phyloP scores from a whole-genome alignment of 2,888 invertebrate species.

The Cistogaster globosa region DNA sequence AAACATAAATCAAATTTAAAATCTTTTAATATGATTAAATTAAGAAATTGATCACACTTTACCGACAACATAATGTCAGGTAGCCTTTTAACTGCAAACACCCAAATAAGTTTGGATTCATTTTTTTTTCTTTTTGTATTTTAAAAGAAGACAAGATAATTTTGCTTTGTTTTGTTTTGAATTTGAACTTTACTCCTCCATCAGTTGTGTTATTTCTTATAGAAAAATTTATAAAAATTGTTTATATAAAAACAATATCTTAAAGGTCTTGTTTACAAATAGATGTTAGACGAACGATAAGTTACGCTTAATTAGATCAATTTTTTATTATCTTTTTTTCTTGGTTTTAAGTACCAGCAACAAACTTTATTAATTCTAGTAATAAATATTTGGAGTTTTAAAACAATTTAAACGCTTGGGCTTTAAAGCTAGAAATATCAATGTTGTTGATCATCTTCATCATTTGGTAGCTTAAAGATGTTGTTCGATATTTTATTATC shows the following conservation, averaged over 20 bases:
- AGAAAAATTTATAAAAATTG: neutral
- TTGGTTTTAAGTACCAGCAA: neutral
- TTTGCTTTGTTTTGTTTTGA: slow-evolving; percentile 1
- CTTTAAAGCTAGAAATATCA: slow-evolving; percentile 10
- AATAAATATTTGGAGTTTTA: slow-evolving; percentile 28
- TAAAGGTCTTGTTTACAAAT: slow-evolving; percentile 27
- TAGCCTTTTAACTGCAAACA: slow-evolving; percentile 33
- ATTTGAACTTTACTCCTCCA: slow-evolving; percentile 11
- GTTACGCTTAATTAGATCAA: slow-evolving; percentile 75
- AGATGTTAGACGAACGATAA: slow-evolving; percentile 72
- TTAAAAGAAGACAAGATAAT: slow-evolving; percentile 12
- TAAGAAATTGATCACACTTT: slow-evolving; percentile 63
- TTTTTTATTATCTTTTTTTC: slow-evolving; percentile 54
- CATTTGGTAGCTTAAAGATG: slow-evolving; percentile 51
- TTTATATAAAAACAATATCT: neutral
- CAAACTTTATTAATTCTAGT: neutral
- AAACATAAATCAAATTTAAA: slow-evolving; percentile 48
- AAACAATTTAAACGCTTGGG: neutral
- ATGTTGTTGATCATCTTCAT: slow-evolving; percentile 41
- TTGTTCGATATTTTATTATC: slow-evolving; percentile 43
- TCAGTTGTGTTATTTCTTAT: neutral
- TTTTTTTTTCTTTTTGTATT: neutral
- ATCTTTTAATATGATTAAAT: slow-evolving; percentile 52
- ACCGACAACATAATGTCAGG: neutral
- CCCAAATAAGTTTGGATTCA: slow-evolving; percentile 40